Evolutionary conservation across 2,113 vertebrate species (phyloP), one percentile per base, ranked within the genome.

Genomic region (Phrynocephalus versicolor): DNA sequence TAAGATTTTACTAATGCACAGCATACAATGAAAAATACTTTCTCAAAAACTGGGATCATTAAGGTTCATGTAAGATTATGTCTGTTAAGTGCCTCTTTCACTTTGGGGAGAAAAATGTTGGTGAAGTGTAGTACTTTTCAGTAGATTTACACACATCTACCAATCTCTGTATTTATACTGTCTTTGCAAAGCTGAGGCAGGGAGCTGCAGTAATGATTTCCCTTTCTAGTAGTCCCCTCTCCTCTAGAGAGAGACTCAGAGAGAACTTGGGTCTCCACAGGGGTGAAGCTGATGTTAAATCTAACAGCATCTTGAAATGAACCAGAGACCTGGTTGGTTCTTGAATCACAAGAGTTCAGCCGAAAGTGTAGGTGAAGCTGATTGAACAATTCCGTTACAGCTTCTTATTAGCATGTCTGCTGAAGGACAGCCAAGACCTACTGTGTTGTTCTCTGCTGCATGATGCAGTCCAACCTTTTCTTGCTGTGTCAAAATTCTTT

Each of bases 21-120:
- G 27, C 51, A 39, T 86, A 80, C 78, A 55, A 55, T 58, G 73
- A 89, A 85, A 83, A 73, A 37, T 41, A 88, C 35, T 33, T 86
- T 1, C 74, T 83, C 55, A 76, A 67, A 1, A 0, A 33, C 1
- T 51, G 45, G 18, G 37, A 39, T 12, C 30, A 67, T 71, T 69
- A 65, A 27, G 33, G 30, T 23, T 23, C 9, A 7, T 33, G 41
- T 9, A 84, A 83, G 81, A 21, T 51, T 86, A 1, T 19, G 1
- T 0, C 45, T 58, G 13, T 37, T 23, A 81, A 79, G 60, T 67
- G 64, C 3, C 5, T 35, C 71, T 6, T 12, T 3, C 79, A 19
- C 78, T 85, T 41, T 58, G 45, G 6, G 39, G 82, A 37, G 79
- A 78, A 79, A 12, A 27, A 57, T 30, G 30, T 30, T 13, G 30